A percentile compares a stretch with the other conserved stretches of the same genome.
phyloP scores from a whole-genome alignment of 2,113 vertebrate species.

The Centropristis striata region DNA sequence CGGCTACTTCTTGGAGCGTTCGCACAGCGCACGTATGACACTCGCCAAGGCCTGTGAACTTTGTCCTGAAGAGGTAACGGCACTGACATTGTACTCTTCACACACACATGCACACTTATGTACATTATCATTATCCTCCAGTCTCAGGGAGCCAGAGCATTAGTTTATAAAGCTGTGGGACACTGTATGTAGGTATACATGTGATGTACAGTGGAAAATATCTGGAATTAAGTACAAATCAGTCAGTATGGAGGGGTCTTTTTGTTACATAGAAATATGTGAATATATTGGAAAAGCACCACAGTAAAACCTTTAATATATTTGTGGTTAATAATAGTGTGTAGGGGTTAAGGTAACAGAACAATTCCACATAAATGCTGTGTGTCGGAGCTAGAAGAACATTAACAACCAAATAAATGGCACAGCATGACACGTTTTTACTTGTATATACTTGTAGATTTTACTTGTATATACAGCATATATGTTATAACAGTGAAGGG shows the following conservation, averaged over 20 bases:
- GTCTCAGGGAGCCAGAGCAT: constrained; percentile 3
- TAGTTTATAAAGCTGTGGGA: neutral
- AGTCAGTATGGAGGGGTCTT: constrained; percentile 7
- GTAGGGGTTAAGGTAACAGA: constrained; percentile 18
- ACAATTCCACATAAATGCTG: constrained; percentile 17
- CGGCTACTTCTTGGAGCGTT: constrained; percentile 98
- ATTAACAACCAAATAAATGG: neutral
- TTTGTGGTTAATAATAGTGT: neutral
- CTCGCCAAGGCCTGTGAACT: constrained; percentile 99
- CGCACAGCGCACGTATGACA: constrained; percentile 98
- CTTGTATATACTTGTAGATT: no score
- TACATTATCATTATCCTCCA: constrained; percentile 12
- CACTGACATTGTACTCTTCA: constrained; percentile 8
- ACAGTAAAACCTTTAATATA: neutral
- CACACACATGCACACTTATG: neutral
- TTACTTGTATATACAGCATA: neutral
- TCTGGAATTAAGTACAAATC: neutral
- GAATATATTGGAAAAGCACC: neutral
- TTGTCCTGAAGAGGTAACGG: constrained; percentile 96
- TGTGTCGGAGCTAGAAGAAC: constrained; percentile 18
- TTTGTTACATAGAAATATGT: constrained; percentile 4
- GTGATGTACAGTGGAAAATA: neutral
- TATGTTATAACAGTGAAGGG: neutral
- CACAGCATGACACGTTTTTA: constrained; percentile 22
- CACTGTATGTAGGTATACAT: neutral